phyloP scores from a whole-genome alignment of 2,888 invertebrate genomes.

The Biston stratarius region DNA sequence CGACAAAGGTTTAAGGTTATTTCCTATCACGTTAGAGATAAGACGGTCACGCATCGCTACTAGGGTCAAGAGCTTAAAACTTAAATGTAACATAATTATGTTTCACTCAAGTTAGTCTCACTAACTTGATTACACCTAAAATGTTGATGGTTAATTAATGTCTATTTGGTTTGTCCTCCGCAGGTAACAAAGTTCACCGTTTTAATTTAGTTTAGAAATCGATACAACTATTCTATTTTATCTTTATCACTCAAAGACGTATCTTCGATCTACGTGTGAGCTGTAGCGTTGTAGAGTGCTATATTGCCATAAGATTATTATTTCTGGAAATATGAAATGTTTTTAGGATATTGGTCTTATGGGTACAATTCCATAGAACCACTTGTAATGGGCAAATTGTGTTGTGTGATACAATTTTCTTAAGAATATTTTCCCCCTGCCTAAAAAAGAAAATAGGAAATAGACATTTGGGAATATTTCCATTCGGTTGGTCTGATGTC shows the following conservation, averaged over 20 bases:
- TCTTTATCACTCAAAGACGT: too few species aligned
- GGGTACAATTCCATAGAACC: not conserved
- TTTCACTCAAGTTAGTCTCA: too few species aligned
- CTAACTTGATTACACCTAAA: too few species aligned
- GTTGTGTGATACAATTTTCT: too few species aligned
- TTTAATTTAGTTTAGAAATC: too few species aligned
- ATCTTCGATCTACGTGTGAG: not conserved
- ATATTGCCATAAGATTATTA: not conserved
- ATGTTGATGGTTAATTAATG: too few species aligned
- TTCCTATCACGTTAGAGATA: slow-evolving; percentile 17
- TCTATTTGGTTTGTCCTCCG: not conserved
- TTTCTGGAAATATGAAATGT: not conserved
- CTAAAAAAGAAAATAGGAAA: too few species aligned
- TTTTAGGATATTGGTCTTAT: not conserved
- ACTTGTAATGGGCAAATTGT: not conserved
- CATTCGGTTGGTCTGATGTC: too few species aligned
- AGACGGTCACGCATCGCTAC: slow-evolving; percentile 6
- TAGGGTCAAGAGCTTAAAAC: slow-evolving; percentile 18
- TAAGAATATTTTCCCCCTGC: too few species aligned
- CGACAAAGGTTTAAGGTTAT: slow-evolving; percentile 11
- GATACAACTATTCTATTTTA: not conserved
- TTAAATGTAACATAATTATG: too few species aligned
- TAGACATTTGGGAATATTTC: too few species aligned
- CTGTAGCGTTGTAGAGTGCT: not conserved
- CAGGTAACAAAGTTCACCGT: too few species aligned